A percentile compares a stretch with the other conserved stretches of the same genome.
These are phyloP conservation scores for Nipponia nippon DNA, from an alignment of 2,113 vertebrate species.

Conservation along the genomic window DNA sequence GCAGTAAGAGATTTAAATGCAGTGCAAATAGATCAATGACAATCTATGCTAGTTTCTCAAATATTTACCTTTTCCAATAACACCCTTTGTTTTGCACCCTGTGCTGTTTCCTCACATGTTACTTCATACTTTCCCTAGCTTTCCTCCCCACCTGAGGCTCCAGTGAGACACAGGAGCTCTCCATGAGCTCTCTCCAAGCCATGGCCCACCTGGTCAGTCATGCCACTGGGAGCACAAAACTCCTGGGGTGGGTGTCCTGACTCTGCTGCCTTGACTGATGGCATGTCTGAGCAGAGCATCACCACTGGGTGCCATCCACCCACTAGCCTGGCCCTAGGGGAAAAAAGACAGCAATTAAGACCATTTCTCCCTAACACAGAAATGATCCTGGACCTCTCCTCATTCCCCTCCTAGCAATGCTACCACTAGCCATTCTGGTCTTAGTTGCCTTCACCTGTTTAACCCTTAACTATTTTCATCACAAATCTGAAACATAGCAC, in stretches of 20 bases:
- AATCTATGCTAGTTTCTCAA: not conserved
- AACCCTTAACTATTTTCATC: not conserved
- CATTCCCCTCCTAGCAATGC: not conserved
- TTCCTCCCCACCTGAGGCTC: not conserved
- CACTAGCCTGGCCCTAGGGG: not conserved
- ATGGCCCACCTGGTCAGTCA: rapidly evolving
- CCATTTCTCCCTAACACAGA: not conserved
- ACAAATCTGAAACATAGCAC: not conserved
- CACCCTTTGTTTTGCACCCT: not conserved
- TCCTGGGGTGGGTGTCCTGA: not conserved
- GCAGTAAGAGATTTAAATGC: not conserved
- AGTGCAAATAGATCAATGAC: not conserved
- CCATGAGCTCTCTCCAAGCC: not conserved
- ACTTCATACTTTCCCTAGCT: not conserved
- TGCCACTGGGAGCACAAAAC: rapidly evolving
- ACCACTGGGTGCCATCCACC: rapidly evolving
- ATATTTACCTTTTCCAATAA: not conserved
- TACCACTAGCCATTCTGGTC: not conserved
- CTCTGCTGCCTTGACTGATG: not conserved
- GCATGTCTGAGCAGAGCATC: not conserved
- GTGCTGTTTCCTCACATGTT: not conserved
- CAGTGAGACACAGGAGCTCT: not conserved
- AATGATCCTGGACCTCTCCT: not conserved
- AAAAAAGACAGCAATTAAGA: not conserved
- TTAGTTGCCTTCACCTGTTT: not conserved